Evolutionary conservation across 2,888 invertebrate species (phyloP), one percentile per base, ranked within the genome.

Genomic region (Therioaphis trifolii): DNA sequence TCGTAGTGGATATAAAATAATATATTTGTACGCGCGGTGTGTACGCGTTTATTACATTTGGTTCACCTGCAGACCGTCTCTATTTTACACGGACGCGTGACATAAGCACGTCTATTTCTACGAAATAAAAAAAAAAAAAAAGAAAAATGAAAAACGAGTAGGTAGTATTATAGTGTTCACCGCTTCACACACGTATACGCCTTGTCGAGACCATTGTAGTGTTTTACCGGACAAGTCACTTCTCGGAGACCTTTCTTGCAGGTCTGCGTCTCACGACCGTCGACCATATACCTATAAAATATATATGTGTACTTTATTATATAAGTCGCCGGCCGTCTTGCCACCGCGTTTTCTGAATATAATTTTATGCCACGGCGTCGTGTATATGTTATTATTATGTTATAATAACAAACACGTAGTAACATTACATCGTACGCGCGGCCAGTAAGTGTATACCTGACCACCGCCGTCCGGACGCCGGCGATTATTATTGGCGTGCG

Each of bases 81-180:
- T 24, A 29, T 49, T 24, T 24, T 61, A 63, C 2, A 74, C 76
- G 18, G 0, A 66, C 63, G 49, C 66, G 52, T 40, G 52, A 68
- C 77, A 52, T 49, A 52, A 78, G 52, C 52, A 35, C 15, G 35
- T 52, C 9, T 46, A 18, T 29, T 46, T 78, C 77, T 78, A 49
- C 35, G 63, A 52, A 74, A 58, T 55, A 58, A 40, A 58, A 35
- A 35, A 5, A 35, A 35, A 5, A 35, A 35, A 35, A 7, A 35
- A 35, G 7, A 35, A 35, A 35, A 35, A 7, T 35, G 35, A n/a
- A n/a, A n/a, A 55, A 74, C 74, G n/a, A 74, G 74, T 74, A 21
- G 18, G n/a, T 29, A n/a, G n/a, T n/a, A n/a, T n/a, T n/a, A 24
- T 21, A n/a, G 18, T 21, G 35, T 68, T 68, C 66, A 18, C n/a